phyloP scores from a whole-genome alignment of 2,113 vertebrate genomes.

The Dasyprocta punctata region DNA sequence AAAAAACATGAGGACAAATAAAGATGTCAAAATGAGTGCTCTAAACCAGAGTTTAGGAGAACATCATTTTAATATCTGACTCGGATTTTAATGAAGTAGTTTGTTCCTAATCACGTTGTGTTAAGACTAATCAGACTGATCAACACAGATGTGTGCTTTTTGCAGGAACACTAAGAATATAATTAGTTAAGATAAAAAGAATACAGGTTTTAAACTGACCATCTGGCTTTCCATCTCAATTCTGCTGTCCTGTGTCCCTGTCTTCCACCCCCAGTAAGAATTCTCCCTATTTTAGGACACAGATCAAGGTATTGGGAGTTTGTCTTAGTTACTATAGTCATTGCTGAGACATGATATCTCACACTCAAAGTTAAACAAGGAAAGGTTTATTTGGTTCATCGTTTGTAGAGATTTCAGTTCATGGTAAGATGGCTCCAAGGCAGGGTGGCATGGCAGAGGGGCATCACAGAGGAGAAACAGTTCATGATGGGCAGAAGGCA shows the following conservation, averaged over 20 bases:
- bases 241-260: background rate
- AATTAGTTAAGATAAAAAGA: background rate
- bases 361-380: background rate
- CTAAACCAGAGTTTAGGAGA: background rate
- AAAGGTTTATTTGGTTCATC: background rate
- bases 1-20: background rate
- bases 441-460: background rate
- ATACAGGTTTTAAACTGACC: background rate
- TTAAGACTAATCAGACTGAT: background rate
- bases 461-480: background rate
- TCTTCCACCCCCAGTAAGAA: background rate
- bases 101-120: background rate
- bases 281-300: background rate
- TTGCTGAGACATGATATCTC: background rate
- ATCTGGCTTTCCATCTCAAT: background rate
- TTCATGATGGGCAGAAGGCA: background rate
- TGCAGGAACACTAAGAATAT: background rate
- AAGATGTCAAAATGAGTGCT: background rate
- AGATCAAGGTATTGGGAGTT: background rate
- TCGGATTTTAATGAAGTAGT: background rate
- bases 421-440: background rate
- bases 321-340: background rate
- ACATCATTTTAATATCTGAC: background rate
- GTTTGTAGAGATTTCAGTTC: background rate
- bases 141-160: background rate